Base-by-base conservation (phyloP, 2,797 vertebrate species). In the Myotis findleyi region DNA sequence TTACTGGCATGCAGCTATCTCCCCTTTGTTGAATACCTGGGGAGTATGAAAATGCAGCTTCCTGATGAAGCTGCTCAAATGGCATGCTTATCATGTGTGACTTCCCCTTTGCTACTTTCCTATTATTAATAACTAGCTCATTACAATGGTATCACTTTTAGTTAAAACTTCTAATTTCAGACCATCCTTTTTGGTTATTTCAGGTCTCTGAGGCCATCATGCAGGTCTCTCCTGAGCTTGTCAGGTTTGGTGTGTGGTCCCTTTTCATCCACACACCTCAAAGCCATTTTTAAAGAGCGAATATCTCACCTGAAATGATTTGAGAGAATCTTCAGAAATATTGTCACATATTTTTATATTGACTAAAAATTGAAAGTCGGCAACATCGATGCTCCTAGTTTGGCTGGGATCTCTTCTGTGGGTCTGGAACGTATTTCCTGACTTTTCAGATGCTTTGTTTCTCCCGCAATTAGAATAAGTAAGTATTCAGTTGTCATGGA, bases 401-500 rank as follows among this genome's bases (percentile, higher is more conserved):
- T 90, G 79, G 71, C 82, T 72, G 71, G 69, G 55, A 89, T 98
- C 98, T 98, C 93, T 92, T 96, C 94, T 91, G 7, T 96, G 94
- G 95, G 85, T 62, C n/a, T 97, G 87, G 97, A 96, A 95, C 96
- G 59, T 95, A 97, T 97, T 98, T 98, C 90, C 96, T 95, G 95
- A 97, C 97, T 98, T 97, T 97, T 97, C 97, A 94, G 95, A 97
- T 95, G 96, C 91, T 98, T 98, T 98, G 94, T 97, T 97, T 98
- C 97, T 93, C 53, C 96, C 27, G 2, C 90, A 97, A 98, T 98
- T 98, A 98, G 97, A 98, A 98, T 98, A 97, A 97, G 95, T 98
- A 98, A 98, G 97, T 98, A 97, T 93, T 97, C 93, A 98, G 98
- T 98, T 98, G 98, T 98, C 98, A 98, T 98, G 98, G 98, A 98